Base-by-base conservation (phyloP, 2,113 vertebrate genomes). In the Loxodonta africana region DNA sequence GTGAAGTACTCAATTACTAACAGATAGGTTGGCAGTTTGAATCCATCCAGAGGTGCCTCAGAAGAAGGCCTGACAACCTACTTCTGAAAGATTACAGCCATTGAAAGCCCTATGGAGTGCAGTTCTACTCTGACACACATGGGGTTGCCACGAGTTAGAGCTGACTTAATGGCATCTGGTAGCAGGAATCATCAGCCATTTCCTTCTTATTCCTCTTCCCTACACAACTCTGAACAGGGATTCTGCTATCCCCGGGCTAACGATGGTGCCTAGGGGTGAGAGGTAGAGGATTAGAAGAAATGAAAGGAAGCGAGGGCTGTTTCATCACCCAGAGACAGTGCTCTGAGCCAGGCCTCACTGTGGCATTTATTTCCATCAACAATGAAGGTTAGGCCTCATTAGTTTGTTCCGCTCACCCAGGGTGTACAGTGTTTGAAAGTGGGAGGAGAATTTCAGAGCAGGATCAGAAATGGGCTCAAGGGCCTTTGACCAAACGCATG, bases 391-490 rank as follows among this genome's bases (percentile, higher is more conserved):
- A 83, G 76, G 60, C 33, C 44, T 89, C 51, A 62, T 69, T 37
- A 51, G 21, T 9, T 3, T n/a, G 41, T 48, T n/a, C 60, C n/a
- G 60, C 65, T 92, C 90, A 74, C 30, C 3, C 23, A 63, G 14
- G 8, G 21, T 89, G 25, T 81, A 26, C 23, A 46, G 78, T 7
- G 30, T 60, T 83, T 96, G 26, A 46, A 85, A 78, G 83, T 3
- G 28, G 51, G 25, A 90, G 51, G 21, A 90, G 67, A 85, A 84
- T 85, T 91, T 92, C 65, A 78, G 63, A 94, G 77, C 21, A 83
- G 83, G 23, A 74, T 67, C 78, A 85, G 74, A 94, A 91, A 73
- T 10, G 25, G 51, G 73, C 82, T 37, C 83, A 25, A 71, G n/a
- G 25, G 21, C 33, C 84, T 90, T 87, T 14, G 23, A 84, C 37